A percentile compares a stretch with the other conserved stretches of the same genome.
phyloP scores from a whole-genome alignment of 2,797 vertebrate genomes.

The Vireo griseus region DNA sequence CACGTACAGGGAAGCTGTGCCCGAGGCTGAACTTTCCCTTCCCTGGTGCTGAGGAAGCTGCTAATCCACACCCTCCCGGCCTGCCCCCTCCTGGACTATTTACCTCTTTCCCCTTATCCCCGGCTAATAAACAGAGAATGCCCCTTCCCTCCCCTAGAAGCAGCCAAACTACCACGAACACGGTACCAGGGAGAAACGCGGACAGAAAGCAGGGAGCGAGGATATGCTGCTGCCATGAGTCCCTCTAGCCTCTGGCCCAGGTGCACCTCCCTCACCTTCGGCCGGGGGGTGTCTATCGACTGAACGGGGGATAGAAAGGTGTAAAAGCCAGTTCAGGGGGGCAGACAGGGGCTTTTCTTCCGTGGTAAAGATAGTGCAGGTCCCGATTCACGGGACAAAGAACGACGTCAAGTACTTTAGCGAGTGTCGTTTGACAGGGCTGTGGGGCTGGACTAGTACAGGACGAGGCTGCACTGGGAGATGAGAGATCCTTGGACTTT shows the following conservation, averaged over 20 bases:
- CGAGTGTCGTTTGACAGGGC: neutral
- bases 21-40: constrained; percentile 1
- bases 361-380: neutral
- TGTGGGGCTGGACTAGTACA: neutral
- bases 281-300: fast-evolving
- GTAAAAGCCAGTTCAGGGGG: neutral
- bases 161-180: neutral
- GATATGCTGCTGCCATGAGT: neutral
- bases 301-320: fast-evolving
- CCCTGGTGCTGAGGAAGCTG: neutral
- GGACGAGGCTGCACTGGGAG: neutral
- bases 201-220: fast-evolving
- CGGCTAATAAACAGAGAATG: neutral
- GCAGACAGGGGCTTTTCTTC: neutral
- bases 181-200: fast-evolving
- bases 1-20: neutral
- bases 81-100: neutral
- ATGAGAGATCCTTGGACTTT: neutral
- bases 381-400: neutral
- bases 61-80: fast-evolving
- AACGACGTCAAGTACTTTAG: neutral
- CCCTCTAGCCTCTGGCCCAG: neutral
- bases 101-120: neutral
- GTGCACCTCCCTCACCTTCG: fast-evolving
- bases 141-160: neutral